These are phyloP conservation scores for Probosciger aterrimus DNA, from an alignment of 2,113 vertebrate species.

Conservation along the genomic window DNA sequence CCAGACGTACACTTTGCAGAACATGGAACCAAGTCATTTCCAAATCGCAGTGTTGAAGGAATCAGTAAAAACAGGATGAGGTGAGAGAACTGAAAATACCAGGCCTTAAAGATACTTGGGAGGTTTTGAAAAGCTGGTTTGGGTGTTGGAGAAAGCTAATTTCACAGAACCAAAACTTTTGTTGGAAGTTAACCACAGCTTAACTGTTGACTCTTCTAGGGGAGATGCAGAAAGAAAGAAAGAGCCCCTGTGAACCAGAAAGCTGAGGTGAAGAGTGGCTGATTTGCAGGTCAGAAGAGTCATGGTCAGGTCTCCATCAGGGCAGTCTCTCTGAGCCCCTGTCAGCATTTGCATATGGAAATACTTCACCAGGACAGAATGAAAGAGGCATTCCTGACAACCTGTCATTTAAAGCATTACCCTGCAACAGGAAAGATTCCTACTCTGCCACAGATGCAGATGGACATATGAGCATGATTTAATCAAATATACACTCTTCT, in stretches of 20 bases:
- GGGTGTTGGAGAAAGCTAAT: background rate
- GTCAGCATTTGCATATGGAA: background rate
- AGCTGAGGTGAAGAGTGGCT: background rate
- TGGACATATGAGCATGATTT: rapidly evolving
- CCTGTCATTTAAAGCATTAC: background rate
- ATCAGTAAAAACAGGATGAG: background rate
- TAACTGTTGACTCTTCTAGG: background rate
- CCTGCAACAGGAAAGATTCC: background rate
- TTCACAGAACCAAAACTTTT: background rate
- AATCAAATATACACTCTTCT: background rate
- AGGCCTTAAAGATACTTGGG: background rate
- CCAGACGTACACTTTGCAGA: background rate
- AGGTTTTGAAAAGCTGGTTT: background rate
- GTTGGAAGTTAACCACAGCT: background rate
- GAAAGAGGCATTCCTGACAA: background rate
- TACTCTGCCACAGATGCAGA: background rate
- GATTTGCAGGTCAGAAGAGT: background rate
- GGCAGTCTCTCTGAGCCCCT: background rate
- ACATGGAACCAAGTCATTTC: background rate
- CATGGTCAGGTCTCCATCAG: background rate
- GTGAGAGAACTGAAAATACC: background rate
- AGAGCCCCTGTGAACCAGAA: background rate
- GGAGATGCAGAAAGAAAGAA: background rate
- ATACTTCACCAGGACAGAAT: background rate
- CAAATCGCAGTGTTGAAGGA: background rate